These are phyloP conservation scores for Trimorus sp. DNA, from an alignment of 2,888 invertebrate genomes.

Conservation along the genomic window DNA sequence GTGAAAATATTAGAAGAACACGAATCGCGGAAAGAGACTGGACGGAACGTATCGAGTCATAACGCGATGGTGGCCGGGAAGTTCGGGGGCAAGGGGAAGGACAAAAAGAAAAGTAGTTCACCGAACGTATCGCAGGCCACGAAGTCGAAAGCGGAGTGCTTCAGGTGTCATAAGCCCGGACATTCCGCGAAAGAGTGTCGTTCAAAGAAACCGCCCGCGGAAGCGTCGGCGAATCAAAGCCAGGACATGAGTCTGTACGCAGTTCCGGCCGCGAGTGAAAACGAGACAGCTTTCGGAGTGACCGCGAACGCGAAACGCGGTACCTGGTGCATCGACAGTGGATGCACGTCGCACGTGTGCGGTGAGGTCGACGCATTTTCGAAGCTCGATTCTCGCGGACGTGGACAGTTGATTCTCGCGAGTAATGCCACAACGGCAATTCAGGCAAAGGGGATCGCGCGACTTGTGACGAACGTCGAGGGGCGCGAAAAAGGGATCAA, in stretches of 20 bases:
- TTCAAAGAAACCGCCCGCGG: background rate
- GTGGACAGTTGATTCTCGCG: slow-evolving; percentile 39
- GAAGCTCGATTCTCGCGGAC: background rate
- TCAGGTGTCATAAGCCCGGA: background rate
- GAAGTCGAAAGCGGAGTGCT: background rate
- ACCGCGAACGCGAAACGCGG: background rate
- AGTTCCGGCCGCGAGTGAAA: background rate
- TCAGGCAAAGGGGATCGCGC: slow-evolving; percentile 39
- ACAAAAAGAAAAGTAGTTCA: background rate
- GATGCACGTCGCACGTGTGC: slow-evolving; percentile 42
- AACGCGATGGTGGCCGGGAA: background rate
- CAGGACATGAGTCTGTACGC: background rate
- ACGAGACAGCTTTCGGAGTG: too few relatives aligned
- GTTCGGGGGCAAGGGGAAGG: background rate
- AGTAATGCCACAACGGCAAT: slow-evolving; percentile 37
- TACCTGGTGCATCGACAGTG: slow-evolving; percentile 59
- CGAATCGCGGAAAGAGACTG: background rate
- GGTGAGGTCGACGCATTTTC: slow-evolving; percentile 29
- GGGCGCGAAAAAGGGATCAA: slow-evolving; percentile 1
- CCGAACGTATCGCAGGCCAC: too few relatives aligned
- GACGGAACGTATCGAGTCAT: background rate
- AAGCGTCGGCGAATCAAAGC: background rate
- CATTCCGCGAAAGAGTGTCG: background rate
- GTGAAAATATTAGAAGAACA: slow-evolving; percentile 3
- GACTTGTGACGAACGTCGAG: background rate